Base-by-base conservation (phyloP, 2,888 invertebrate species). In the Anticlea derivata region DNA sequence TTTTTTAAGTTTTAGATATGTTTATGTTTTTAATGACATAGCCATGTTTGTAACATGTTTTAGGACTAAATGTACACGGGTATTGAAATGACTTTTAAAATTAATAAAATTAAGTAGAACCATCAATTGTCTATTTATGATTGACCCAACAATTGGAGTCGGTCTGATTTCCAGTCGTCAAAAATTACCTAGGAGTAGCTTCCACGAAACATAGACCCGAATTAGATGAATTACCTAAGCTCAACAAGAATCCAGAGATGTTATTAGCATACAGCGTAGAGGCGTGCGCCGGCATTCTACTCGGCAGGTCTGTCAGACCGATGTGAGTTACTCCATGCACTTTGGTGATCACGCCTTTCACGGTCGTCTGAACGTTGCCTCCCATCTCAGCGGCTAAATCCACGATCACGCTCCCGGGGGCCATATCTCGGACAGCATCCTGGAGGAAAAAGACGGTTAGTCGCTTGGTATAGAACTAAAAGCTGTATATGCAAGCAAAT, bases 231-330 rank as follows among this genome's bases (percentile, higher is more conserved):
- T 80, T 80, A 93, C 96, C 96, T 60, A 97, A 93, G 40, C 96
- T 96, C 1, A 97, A 84, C 5, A 97, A 84, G 65, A 97, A 94
- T 73, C 97, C 97, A 10, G 96, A 95, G 62, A 97, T 96, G 75
- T 97, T 97, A 80, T 97, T 97, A n/a, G 95, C 96, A 75, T 97
- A 97, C 12, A 97, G 89, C 0, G 96, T 96, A 20, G 96, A 96
- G 44, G 96, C 95, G 80, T 97, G 96, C 0, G 96, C 95, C 0
- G 97, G 96, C 75, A 97, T 92, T 43, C 96, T 92, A 68, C 95
- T 95, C 7, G 97, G 95, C 43, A 97, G 82, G 84, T 97, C 97
- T 0, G 97, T 96, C 55, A 96, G 92, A 8, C 97, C 97, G 67
- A 97, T 92, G 80, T 97, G 97, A 0, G 94, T 94, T 17, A 97